phyloP scores from a whole-genome alignment of 2,888 invertebrate species.

The Ypsolopha sequella region DNA sequence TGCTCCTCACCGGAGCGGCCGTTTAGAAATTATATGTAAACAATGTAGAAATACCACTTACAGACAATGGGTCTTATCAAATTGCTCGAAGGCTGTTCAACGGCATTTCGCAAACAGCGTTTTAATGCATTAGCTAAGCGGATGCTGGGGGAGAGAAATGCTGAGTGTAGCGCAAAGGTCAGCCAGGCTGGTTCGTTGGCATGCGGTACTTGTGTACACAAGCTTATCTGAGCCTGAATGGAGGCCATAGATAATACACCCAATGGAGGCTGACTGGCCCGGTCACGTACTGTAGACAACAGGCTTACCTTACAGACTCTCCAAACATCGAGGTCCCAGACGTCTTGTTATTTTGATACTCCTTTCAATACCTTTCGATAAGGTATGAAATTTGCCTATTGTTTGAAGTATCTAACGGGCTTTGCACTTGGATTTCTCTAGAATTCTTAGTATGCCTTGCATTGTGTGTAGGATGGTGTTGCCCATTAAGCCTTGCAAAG shows the following conservation, averaged over 20 bases:
- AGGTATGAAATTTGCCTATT: too few relatives aligned
- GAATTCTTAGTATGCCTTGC: too few relatives aligned
- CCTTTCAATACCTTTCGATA: too few relatives aligned
- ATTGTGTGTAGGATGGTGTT: neutral
- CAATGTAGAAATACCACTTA: neutral
- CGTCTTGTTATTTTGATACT: too few relatives aligned
- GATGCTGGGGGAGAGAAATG: conserved; percentile 6
- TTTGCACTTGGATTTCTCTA: too few relatives aligned
- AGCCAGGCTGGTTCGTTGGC: neutral
- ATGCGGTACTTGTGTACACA: neutral
- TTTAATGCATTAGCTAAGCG: conserved; percentile 1
- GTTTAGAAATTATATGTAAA: neutral
- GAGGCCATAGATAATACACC: too few relatives aligned
- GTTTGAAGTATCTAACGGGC: too few relatives aligned
- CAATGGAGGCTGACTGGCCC: conserved; percentile 16
- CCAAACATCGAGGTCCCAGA: conserved; percentile 12
- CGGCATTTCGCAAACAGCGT: neutral
- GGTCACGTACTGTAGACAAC: conserved; percentile 20
- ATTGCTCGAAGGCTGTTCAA: neutral
- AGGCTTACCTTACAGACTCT: conserved; percentile 15
- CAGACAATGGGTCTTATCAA: too few relatives aligned
- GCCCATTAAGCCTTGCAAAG: neutral
- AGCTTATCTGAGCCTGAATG: conserved; percentile 14
- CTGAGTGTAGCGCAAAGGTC: neutral
- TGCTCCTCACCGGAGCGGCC: neutral